Percentiles rank a stretch among this genome's conserved stretches.
These are phyloP conservation scores for Gobiocypris rarus DNA, from an alignment of 2,113 vertebrate species.

Conservation along the genomic window DNA sequence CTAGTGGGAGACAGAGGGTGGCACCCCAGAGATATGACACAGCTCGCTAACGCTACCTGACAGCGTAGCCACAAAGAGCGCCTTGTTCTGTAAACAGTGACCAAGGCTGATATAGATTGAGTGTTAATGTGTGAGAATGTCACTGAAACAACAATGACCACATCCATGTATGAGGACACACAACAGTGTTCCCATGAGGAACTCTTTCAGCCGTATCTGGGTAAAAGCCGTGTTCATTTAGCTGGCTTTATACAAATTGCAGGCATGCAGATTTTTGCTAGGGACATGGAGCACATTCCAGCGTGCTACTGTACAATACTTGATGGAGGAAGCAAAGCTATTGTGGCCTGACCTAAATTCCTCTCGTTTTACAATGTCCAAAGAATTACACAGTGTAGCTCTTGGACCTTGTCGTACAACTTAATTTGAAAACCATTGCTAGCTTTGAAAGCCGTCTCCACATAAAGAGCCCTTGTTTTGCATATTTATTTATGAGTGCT, in stretches of 20 bases:
- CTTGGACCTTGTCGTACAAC: slow-evolving; percentile 36
- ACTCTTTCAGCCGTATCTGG: not conserved
- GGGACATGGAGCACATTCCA: slow-evolving; percentile 63
- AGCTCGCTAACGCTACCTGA: slow-evolving; percentile 79
- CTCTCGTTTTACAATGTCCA: slow-evolving; percentile 65
- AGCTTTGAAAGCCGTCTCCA: not conserved
- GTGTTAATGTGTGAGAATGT: slow-evolving; percentile 7
- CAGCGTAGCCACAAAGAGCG: slow-evolving; percentile 77
- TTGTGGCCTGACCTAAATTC: slow-evolving; percentile 78
- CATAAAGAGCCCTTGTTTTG: not conserved
- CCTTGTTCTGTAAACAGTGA: slow-evolving; percentile 59
- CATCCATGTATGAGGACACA: slow-evolving; percentile 1
- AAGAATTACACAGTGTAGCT: slow-evolving; percentile 65
- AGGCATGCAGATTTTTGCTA: slow-evolving; percentile 22
- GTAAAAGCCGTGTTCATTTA: not conserved
- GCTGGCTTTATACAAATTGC: slow-evolving; percentile 15
- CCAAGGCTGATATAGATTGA: not conserved
- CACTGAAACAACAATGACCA: not conserved
- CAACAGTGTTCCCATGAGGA: not conserved
- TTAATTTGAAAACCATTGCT: not conserved
- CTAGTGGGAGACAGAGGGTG: slow-evolving; percentile 65
- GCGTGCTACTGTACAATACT: slow-evolving; percentile 38
- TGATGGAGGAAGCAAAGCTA: slow-evolving; percentile 57
- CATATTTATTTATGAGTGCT: not conserved
- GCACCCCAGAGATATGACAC: slow-evolving; percentile 71